Evolutionary conservation across 1,140 invertebrate species (phyloP), one percentile per base, ranked within the genome.

Genomic region (Papilio xuthus): DNA sequence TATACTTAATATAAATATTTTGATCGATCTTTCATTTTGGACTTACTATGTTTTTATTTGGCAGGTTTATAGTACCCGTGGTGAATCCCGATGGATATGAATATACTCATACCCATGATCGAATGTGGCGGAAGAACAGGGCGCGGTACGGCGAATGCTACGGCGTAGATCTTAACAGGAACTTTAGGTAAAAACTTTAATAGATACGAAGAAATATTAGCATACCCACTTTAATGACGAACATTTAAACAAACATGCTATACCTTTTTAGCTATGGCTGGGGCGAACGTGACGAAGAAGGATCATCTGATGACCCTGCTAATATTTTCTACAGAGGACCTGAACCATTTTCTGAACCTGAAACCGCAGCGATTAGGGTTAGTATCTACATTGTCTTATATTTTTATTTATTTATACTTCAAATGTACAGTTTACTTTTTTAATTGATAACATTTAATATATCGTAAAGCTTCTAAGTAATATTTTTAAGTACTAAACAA

Each of bases 321-420:
- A 91, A 87, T 78, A 96, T 97, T 42, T 97, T 96, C 9, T 99
- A 96, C 88, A 95, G 96, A 42, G 98, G 98, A 1, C 94, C 96
- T 0, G 87, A 93, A 1, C 95, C 97, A 0, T 98, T 98, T 88
- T 98, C 97, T 0, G 98, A 99, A 90, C 96, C 96, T 0, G 98
- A 99, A 93, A 97, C 97, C 0, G 92, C 90, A 63, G 96, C 97
- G 0, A 94, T 97, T 50, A 94, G 95, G 10, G 96, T 96, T 83
- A 95, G 95, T 79, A 13, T 7, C 28, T 23, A n/a, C 10, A 10
- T 50, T 32, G 4, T 4, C 1, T 23, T 13, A 15, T n/a, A 2
- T 15, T 74, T 10, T 18, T 26, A 12, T 72, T n/a, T 42, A 72
- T 23, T 70, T 32, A n/a, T n/a, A 28, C 12, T 4, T 70, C 7